These are phyloP conservation scores for Azorinus chamasolen DNA, from an alignment of 2,888 invertebrate species.

Conservation along the genomic window DNA sequence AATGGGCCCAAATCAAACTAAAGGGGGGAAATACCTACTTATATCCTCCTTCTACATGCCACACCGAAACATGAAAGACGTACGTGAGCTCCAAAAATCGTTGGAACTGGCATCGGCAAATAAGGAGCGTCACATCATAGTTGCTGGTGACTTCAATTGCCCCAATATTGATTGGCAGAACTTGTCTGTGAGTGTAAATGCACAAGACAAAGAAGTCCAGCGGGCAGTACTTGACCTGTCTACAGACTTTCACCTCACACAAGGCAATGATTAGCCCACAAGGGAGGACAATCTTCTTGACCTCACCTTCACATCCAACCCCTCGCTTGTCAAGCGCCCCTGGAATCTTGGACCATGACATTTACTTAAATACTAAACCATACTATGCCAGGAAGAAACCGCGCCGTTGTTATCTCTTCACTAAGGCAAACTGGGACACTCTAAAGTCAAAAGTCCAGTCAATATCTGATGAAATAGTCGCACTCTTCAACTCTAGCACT, in stretches of 20 bases:
- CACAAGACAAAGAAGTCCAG: too few relatives aligned
- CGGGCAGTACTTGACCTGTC: too few relatives aligned
- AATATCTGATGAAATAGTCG: not conserved
- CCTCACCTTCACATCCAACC: constrained; percentile 34
- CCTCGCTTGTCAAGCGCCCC: too few relatives aligned
- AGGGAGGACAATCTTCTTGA: constrained; percentile 36
- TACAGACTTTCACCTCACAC: not conserved
- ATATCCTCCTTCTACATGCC: constrained; percentile 33
- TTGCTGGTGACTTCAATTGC: too few relatives aligned
- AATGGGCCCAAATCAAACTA: constrained; percentile 42
- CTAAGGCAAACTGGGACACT: constrained; percentile 40
- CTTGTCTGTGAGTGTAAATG: too few relatives aligned
- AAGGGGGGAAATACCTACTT: constrained; percentile 6
- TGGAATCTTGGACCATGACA: constrained; percentile 44
- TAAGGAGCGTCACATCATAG: not conserved
- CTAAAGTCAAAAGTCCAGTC: constrained; percentile 33
- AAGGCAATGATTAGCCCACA: constrained; percentile 31
- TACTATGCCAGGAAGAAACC: constrained; percentile 25
- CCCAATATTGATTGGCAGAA: too few relatives aligned
- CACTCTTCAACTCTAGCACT: not conserved
- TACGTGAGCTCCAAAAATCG: constrained; percentile 15
- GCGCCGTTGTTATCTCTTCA: constrained; percentile 31
- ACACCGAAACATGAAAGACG: constrained; percentile 17
- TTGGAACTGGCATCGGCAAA: not conserved
- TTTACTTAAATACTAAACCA: constrained; percentile 24